phyloP scores from a whole-genome alignment of 2,113 vertebrate species.

The Mesoclemmys tuberculata region DNA sequence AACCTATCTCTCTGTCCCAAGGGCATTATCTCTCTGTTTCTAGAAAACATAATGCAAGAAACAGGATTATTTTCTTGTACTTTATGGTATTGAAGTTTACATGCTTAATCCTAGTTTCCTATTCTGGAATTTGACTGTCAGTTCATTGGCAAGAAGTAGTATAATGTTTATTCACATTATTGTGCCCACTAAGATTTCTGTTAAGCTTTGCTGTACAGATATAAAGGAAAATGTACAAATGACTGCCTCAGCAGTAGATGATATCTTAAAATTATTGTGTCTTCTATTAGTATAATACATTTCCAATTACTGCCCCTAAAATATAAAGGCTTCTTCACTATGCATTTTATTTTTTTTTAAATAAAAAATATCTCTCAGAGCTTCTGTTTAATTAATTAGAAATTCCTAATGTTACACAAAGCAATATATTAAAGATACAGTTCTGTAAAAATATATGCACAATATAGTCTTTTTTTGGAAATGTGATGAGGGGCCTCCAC shows the following conservation, averaged over 20 bases:
- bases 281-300: neutral
- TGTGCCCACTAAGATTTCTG: conserved; percentile 39
- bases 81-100: conserved; percentile 37
- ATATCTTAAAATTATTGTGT: conserved; percentile 21
- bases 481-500: neutral
- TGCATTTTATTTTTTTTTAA: neutral
- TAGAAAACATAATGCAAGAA: conserved; percentile 20
- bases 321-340: neutral
- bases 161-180: conserved; percentile 50
- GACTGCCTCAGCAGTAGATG: neutral
- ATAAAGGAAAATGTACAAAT: neutral
- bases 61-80: neutral
- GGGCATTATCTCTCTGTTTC: neutral
- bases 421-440: neutral
- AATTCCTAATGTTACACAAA: neutral
- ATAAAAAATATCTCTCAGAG: neutral
- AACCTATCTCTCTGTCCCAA: neutral
- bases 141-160: conserved; percentile 25
- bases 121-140: conserved; percentile 37
- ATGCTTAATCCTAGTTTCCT: conserved; percentile 41
- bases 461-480: neutral
- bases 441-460: neutral
- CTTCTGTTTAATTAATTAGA: conserved; percentile 16
- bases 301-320: conserved; percentile 12
- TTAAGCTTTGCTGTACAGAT: neutral